Conservation (phyloP, 2,113 vertebrate species). For the Hemibagrus wyckioides region DNA sequence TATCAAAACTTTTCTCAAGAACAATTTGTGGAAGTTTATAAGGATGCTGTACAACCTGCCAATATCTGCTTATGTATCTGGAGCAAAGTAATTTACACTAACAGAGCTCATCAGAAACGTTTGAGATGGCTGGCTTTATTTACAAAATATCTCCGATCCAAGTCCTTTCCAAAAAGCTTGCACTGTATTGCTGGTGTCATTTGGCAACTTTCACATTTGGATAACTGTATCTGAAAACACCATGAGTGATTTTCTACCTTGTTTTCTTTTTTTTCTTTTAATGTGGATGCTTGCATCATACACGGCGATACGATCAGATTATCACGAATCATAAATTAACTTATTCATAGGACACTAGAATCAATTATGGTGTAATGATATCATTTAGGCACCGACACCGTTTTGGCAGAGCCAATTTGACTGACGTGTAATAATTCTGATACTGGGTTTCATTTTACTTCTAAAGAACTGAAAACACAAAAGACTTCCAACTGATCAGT, state of each 20-base stretch:
- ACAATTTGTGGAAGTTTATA: background rate
- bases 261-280: background rate
- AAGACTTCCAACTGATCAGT: background rate
- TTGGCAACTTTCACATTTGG: no score
- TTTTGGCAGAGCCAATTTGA: background rate
- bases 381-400: background rate
- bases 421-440: background rate
- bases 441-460: background rate
- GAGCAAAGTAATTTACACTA: no score
- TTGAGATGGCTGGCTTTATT: background rate
- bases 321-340: background rate
- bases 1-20: background rate
- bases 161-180: background rate
- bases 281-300: background rate
- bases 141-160: background rate
- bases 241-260: background rate
- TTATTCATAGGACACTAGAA: background rate
- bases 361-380: background rate
- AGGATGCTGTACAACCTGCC: background rate
- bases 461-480: background rate
- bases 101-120: no score
- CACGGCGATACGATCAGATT: background rate
- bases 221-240: background rate
- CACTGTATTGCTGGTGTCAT: background rate
- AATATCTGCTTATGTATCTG: background rate